Conservation (phyloP, 2,113 vertebrate species). For the Eublepharis macularius region DNA sequence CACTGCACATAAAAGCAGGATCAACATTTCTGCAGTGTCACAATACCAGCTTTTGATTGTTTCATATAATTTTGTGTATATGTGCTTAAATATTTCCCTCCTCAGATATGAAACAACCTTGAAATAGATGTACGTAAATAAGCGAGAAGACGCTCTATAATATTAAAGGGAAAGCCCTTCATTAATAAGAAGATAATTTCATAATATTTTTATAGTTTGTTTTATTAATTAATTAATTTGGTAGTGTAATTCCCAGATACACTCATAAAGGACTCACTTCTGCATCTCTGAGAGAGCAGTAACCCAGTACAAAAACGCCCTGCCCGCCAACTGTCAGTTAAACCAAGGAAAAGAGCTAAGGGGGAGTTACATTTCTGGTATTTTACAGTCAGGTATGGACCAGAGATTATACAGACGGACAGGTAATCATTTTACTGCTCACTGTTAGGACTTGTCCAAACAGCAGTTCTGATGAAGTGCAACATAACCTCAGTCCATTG, state of each 20-base stretch:
- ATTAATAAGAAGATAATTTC: neutral
- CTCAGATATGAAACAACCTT: neutral
- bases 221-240: neutral
- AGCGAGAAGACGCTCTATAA: no score
- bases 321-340: neutral
- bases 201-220: neutral
- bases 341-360: neutral
- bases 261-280: neutral
- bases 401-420: conserved; percentile 36
- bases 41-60: neutral
- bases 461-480: neutral
- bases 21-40: neutral
- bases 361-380: neutral
- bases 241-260: neutral
- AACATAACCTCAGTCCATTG: neutral
- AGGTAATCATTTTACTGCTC: conserved; percentile 27
- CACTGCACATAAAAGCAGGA: neutral
- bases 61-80: neutral
- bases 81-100: neutral
- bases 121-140: neutral
- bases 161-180: neutral
- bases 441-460: neutral
- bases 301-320: neutral
- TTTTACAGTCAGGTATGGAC: conserved; percentile 5
- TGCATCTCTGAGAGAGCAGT: neutral